These are phyloP conservation scores for Illadopsis cleaveri DNA, from an alignment of 2,113 vertebrate species.

Conservation along the genomic window DNA sequence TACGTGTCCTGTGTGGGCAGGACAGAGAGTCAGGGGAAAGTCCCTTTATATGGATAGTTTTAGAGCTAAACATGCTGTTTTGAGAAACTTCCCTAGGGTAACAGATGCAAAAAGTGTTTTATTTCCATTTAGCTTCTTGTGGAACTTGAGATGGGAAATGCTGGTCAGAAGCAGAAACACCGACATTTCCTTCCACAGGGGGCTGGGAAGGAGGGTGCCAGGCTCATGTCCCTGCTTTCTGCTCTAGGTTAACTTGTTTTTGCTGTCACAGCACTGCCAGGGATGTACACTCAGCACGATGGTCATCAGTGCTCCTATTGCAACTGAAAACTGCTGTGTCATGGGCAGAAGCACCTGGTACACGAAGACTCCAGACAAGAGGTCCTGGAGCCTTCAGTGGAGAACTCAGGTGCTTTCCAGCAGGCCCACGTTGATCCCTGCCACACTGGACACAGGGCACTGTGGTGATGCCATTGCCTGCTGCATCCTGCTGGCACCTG, in stretches of 20 bases:
- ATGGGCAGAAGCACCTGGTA: neutral
- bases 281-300: neutral
- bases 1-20: neutral
- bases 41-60: neutral
- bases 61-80: neutral
- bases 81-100: neutral
- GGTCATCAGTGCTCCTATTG: neutral
- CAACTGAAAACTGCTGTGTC: neutral
- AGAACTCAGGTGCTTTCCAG: neutral
- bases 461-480: rapidly evolving
- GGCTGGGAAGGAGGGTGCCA: neutral
- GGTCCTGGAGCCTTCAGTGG: neutral
- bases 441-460: rapidly evolving
- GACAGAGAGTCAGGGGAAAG: neutral
- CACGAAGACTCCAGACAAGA: neutral
- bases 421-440: rapidly evolving
- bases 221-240: neutral
- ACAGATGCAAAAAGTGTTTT: neutral
- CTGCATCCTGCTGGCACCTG: neutral
- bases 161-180: neutral
- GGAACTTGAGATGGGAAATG: neutral
- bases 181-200: neutral
- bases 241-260: neutral
- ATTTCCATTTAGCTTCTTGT: neutral
- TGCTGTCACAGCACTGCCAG: neutral